Evolutionary conservation across 2,113 vertebrate species (phyloP), one percentile per base, ranked within the genome.

Genomic region (Perca fluviatilis): DNA sequence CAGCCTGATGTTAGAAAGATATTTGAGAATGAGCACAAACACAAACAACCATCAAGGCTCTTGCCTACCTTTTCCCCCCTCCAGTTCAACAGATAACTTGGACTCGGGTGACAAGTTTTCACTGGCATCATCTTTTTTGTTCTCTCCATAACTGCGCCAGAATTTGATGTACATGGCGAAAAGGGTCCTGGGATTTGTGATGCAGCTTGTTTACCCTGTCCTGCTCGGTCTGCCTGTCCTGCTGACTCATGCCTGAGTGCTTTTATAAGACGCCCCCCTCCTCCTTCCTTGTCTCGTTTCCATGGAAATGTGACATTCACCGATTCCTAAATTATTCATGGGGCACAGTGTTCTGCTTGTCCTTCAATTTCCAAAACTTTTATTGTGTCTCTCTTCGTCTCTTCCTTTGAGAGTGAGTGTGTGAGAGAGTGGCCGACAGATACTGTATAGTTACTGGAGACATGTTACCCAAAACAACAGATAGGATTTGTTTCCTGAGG

Each of bases 121-220:
- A 11, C 27, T 25, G 40, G 14, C 63, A 23, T 88, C 71, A 5
- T 84, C 84, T 57, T 85, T 88, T 23, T 84, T 80, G 36, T 88
- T 86, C 30, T 19, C 61, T 14, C 50, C 76, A 75, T 88, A 91
- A 68, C 33, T 78, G 61, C 88, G 77, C 7, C 86, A 93, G 36
- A 95, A 91, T 88, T 94, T 93, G 13, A 95, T 86, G 18, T 95
- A 94, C 94, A 95, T 95, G 47, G 13, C 11, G 53, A 71, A 62
- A 77, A 69, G 1, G 7, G 54, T 68, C n/a, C 64, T 50, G 60
- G 56, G 75, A 47, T 71, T 51, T 15, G 30, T 19, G 40, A 46
- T 27, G 58, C 33, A 13, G 75, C 68, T 80, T 43, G 67, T 80
- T 74, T 57, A 14, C 27, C 21, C 36, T 36, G 49, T 74, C 27